phyloP scores from a whole-genome alignment of 2,113 vertebrate genomes.

The Etia nguti region DNA sequence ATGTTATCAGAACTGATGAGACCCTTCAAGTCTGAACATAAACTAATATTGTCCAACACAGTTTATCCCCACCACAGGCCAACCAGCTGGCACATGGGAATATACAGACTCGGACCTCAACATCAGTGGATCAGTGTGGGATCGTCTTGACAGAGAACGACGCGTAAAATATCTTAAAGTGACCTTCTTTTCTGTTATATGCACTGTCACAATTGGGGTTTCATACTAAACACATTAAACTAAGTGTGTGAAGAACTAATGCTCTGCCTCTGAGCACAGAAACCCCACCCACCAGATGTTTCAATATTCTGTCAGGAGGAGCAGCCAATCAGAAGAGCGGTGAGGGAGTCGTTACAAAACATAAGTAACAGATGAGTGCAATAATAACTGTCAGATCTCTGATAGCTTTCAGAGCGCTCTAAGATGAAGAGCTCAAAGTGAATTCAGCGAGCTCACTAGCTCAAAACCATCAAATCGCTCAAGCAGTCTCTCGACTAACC shows the following conservation, averaged over 20 bases:
- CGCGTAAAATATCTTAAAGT: neutral
- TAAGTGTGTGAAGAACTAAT: neutral
- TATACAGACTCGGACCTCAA: neutral
- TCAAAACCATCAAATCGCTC: conserved; percentile 34
- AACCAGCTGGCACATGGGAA: too few relatives aligned
- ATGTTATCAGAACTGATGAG: neutral
- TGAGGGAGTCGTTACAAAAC: neutral
- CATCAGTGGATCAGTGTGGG: neutral
- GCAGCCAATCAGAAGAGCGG: neutral
- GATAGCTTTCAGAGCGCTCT: neutral
- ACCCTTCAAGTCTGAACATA: neutral
- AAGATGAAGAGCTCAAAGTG: neutral
- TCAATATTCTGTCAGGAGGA: neutral
- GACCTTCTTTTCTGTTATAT: neutral
- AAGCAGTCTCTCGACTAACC: conserved; percentile 52
- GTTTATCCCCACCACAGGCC: neutral
- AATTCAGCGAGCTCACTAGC: conserved; percentile 13
- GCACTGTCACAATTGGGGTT: neutral
- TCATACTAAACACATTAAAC: neutral
- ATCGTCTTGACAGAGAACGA: neutral
- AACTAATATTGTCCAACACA: neutral
- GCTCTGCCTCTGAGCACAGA: neutral
- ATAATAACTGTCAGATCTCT: neutral
- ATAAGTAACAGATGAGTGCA: neutral
- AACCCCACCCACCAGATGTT: neutral